Base-by-base conservation (phyloP, 1,140 invertebrate species). In the Polyergus mexicanus region DNA sequence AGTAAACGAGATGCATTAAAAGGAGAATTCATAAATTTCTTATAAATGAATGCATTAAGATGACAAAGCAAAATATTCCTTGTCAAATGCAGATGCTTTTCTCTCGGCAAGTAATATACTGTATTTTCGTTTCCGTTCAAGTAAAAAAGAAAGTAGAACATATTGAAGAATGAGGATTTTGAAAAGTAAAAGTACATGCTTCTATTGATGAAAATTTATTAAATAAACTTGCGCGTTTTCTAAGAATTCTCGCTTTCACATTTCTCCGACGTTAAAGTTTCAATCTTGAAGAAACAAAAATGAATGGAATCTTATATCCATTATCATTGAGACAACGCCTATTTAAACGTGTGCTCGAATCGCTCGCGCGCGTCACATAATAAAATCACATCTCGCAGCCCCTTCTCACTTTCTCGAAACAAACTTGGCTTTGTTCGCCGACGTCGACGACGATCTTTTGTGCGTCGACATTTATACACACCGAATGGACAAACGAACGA, bases 381-480 rank as follows among this genome's bases (percentile, higher is more conserved):
- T 74, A 83, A 83, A 83, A 74, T 83, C 54, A 19, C 65, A 41
- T 58, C 78, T 44, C 44, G 13, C 47, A 28, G n/a, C 19, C 32
- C 19, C 16, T 38, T 56, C 28, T 32, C 58, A 35, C 56, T 63
- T 72, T 69, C 58, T 65, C 69, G 60, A 13, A 16, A 35, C 84
- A 85, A 65, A 54, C 51, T 72, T 66, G 66, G 80, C 87, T 78
- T 88, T 88, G 87, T 88, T 72, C 86, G 51, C 22, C 58, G 16
- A 11, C 58, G 44, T 85, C 69, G 75, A 13, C 38, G 54, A 54
- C 69, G 47, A 11, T 60, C 44, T 47, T 63, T 54, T 62, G 51
- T 62, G 58, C 25, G 63, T 19, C 28, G 62, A 86, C 87, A 84
- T 83, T 88, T 74, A 88, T 88, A 75, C 22, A 41, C 58, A 22